A percentile compares a stretch with the other conserved stretches of the same genome.
phyloP scores from a whole-genome alignment of 2,888 invertebrate species.

The Eupeodes luniger region DNA sequence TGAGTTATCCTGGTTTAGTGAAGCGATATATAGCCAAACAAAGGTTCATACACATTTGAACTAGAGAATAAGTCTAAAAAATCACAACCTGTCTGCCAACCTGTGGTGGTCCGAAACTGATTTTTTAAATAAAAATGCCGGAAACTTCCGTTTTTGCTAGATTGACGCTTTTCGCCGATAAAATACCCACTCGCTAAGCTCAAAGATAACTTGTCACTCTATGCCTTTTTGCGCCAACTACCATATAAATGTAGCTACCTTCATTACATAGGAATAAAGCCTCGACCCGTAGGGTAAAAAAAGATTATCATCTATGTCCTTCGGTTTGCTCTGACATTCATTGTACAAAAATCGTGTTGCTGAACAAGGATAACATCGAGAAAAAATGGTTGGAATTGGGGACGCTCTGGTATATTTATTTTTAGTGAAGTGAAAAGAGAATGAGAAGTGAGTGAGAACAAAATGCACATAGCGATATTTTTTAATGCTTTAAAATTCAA shows the following conservation, averaged over 20 bases:
- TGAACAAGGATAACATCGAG: slow-evolving; percentile 19
- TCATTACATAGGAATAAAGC: not conserved
- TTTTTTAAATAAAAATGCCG: slow-evolving; percentile 67
- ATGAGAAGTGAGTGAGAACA: too few relatives aligned
- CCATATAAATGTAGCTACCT: not conserved
- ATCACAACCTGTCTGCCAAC: slow-evolving; percentile 48
- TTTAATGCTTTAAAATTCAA: too few relatives aligned
- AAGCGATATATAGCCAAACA: not conserved
- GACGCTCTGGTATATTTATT: too few relatives aligned
- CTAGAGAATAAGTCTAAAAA: slow-evolving; percentile 47
- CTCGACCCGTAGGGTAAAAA: not conserved
- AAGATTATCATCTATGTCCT: slow-evolving; percentile 38
- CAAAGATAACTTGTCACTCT: slow-evolving; percentile 50
- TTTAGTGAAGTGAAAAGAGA: too few relatives aligned
- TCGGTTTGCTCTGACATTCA: slow-evolving; percentile 18
- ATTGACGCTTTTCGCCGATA: slow-evolving; percentile 63
- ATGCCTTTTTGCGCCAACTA: slow-evolving; percentile 14
- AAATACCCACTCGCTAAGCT: slow-evolving; percentile 37
- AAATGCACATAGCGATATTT: too few relatives aligned
- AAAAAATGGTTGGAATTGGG: slow-evolving; percentile 29
- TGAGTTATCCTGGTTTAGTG: not conserved
- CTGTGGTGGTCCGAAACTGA: slow-evolving; percentile 62
- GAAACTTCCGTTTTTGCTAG: slow-evolving; percentile 67
- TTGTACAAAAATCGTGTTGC: slow-evolving; percentile 26
- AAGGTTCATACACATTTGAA: slow-evolving; percentile 6